phyloP scores from a whole-genome alignment of 2,113 vertebrate species.

The Eira barbara region DNA sequence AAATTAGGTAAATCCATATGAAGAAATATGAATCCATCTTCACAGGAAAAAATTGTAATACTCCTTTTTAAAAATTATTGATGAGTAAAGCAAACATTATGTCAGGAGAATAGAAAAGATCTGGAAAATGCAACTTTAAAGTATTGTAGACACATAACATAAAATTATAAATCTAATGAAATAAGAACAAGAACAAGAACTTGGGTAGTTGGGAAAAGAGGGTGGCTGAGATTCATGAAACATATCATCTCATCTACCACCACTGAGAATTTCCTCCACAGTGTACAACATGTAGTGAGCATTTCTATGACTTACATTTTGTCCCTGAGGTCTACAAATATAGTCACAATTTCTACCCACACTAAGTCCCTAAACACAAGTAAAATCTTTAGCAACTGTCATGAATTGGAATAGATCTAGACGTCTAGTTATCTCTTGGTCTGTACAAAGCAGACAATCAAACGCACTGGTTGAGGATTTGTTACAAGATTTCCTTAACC shows the following conservation, averaged over 20 bases:
- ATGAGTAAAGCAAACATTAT: neutral
- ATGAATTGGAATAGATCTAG: neutral
- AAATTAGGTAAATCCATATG: neutral
- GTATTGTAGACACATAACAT: neutral
- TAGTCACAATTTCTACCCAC: neutral
- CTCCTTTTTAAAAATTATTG: neutral
- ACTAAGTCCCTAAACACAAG: neutral
- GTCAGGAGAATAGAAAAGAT: neutral
- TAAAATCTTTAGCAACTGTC: neutral
- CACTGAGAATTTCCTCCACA: neutral
- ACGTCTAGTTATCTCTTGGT: neutral
- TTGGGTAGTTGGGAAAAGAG: neutral
- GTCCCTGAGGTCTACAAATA: neutral
- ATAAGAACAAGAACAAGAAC: too few species aligned
- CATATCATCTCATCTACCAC: too few species aligned
- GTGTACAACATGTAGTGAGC: neutral
- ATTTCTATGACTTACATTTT: neutral
- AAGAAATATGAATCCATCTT: neutral
- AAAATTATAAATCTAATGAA: neutral
- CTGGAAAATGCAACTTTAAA: neutral
- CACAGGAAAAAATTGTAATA: neutral
- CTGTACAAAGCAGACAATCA: neutral
- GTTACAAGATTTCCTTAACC: neutral
- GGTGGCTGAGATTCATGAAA: neutral
- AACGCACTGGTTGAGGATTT: neutral